These are phyloP conservation scores for Sebastes diaconus DNA, from an alignment of 2,797 vertebrate species.

Conservation along the genomic window DNA sequence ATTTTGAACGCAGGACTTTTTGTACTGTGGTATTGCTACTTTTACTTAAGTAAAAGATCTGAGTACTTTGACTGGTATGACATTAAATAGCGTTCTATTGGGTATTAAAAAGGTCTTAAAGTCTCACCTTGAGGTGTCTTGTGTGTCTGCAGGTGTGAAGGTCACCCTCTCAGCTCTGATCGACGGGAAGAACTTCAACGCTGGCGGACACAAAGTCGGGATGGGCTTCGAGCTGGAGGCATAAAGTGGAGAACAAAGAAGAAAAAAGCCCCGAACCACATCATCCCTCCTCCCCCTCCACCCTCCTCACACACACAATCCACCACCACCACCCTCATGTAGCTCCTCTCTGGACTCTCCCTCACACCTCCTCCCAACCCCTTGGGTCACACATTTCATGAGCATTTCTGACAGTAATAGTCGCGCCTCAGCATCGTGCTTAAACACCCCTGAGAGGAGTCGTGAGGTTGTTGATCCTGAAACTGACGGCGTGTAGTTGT, in stretches of 20 bases:
- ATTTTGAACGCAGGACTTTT: too few species aligned
- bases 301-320: not conserved
- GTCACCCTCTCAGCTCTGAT: constrained; percentile 92
- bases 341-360: constrained; percentile 33
- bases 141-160: constrained; percentile 87
- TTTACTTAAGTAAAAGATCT: too few species aligned
- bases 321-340: constrained; percentile 10
- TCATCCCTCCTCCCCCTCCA: not conserved
- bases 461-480: constrained; percentile 1
- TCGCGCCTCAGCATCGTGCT: constrained; percentile 26
- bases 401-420: constrained; percentile 48
- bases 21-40: too few species aligned
- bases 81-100: too few species aligned
- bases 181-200: constrained; percentile 94
- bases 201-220: constrained; percentile 94
- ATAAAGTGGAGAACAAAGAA: constrained; percentile 67
- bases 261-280: constrained; percentile 16
- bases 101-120: not conserved
- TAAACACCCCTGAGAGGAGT: not conserved
- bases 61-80: too few species aligned
- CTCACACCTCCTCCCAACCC: not conserved
- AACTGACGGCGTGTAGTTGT: not conserved
- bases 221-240: constrained; percentile 96
- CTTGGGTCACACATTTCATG: constrained; percentile 10
- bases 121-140: not conserved